Evolutionary conservation across 2,888 invertebrate species (phyloP).

Genomic region (Himalopsyche tibetana): DNA sequence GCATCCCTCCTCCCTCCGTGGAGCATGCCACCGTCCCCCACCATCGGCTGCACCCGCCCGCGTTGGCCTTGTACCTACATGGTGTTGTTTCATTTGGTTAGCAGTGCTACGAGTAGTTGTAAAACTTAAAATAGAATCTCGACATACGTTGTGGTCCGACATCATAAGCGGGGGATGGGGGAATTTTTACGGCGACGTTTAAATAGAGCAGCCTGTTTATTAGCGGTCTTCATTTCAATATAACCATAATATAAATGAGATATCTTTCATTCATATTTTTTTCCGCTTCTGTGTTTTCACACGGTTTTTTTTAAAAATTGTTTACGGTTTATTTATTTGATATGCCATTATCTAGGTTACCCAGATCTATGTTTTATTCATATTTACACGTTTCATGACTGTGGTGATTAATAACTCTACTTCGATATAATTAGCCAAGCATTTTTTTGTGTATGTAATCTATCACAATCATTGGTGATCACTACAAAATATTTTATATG

Average conservation of each 20-base stretch:
- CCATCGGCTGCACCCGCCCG: slow-evolving; percentile 52
- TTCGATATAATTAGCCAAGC: no score
- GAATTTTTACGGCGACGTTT: slow-evolving; percentile 42
- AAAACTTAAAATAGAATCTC: slow-evolving; percentile 61
- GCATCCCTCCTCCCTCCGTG: slow-evolving; percentile 43
- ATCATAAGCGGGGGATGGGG: neutral
- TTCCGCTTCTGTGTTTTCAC: neutral
- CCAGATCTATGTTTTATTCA: no score
- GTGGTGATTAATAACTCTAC: no score
- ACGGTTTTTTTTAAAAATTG: no score
- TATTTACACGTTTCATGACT: no score
- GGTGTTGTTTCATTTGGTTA: slow-evolving; percentile 56
- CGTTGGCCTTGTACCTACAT: slow-evolving; percentile 56
- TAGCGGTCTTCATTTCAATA: slow-evolving; percentile 40
- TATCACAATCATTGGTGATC: no score
- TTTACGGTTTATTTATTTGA: no score
- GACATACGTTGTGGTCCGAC: slow-evolving; percentile 56
- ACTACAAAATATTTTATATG: no score
- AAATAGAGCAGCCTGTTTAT: slow-evolving; percentile 43
- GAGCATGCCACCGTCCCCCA: neutral
- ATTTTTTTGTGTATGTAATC: no score
- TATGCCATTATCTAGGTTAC: no score
- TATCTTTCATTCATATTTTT: slow-evolving; percentile 37
- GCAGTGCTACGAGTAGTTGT: slow-evolving; percentile 50
- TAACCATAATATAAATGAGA: slow-evolving; percentile 38